Evolutionary conservation across 2,797 vertebrate genomes (phyloP), one percentile per base, ranked within the genome.

Genomic region (Silurus aristotelis): DNA sequence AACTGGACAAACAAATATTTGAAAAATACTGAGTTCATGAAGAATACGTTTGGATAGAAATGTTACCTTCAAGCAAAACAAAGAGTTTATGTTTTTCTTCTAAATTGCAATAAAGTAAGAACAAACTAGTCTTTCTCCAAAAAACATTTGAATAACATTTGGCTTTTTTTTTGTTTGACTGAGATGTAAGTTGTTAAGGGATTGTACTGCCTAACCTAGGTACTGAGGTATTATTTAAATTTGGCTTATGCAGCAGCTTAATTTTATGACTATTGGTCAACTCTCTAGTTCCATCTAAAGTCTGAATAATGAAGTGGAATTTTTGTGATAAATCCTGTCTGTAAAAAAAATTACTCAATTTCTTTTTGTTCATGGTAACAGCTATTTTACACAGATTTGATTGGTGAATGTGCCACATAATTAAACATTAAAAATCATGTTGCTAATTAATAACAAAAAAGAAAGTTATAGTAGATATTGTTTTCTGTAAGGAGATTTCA

Each of bases 401-500:
- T 12, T 20, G 15, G 25, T 60, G 17, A 17, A 60, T 19, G 9
- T 4, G 5, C 5, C 17, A 60, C 55, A 58, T 77, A 38, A 13
- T 38, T 58, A 56, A 56, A 58, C 15, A 76, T 68, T 38, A 25
- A 27, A 27, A 55, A 5, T 56, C 6, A 19, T 5, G 0, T 31
- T 19, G 15, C 5, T 15, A 46, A 14, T 43, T 63, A n/a, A 61
- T 27, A 61, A 78, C 38, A 1, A 5, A 31, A 56, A 13, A 14
- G 5, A 27, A 43, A 43, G 0, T 3, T 46, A 6, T 72, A 60
- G 38, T 8, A 61, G 76, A 55, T 75, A 48, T 13, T 55, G 72
- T 61, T 38, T 78, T 78, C 75, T 43, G 20, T 78, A 78, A 43
- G 56, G 75, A 78, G 55, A 77, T 17, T 38, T 77, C 15, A n/a